Evolutionary conservation across 1,140 invertebrate genomes (phyloP).

Genomic region (Drosophila sulfurigaster): DNA sequence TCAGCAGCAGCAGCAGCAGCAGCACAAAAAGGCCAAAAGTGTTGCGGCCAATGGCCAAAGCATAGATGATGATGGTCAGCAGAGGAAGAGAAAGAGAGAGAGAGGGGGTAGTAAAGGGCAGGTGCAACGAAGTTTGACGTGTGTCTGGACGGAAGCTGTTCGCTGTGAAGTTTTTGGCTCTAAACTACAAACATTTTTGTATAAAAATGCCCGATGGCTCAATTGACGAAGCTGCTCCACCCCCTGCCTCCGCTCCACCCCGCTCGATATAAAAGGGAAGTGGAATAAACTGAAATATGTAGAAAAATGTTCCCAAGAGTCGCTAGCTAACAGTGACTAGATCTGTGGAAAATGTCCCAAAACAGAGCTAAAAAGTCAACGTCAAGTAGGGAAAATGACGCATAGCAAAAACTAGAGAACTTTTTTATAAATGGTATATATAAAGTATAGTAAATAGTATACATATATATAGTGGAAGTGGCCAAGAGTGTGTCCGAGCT

Average conservation of each 20-base stretch:
- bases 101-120: background rate
- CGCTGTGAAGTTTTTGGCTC: conserved; percentile 35
- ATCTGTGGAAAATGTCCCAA: conserved; percentile 37
- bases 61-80: conserved; percentile 36
- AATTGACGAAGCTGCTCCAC: conserved; percentile 24
- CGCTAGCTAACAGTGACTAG: conserved; percentile 3
- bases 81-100: background rate
- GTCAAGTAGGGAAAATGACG: conserved; percentile 1
- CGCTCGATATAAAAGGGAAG: no score
- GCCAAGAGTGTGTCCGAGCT: conserved; percentile 76
- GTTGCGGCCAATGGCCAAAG: conserved; percentile 38
- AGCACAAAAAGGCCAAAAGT: conserved; percentile 63
- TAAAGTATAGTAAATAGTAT: no score
- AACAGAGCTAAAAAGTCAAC: conserved; percentile 14
- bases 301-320: conserved; percentile 48
- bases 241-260: no score
- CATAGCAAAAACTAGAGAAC: conserved; percentile 22
- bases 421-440: conserved; percentile 26
- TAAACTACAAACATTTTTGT: conserved; percentile 37
- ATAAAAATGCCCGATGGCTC: conserved; percentile 50
- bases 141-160: conserved; percentile 41
- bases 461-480: conserved; percentile 29
- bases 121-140: conserved; percentile 50
- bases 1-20: conserved; percentile 41
- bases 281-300: conserved; percentile 21